Base-by-base conservation (phyloP, 2,888 invertebrate species). In the Achlya flavicornis region DNA sequence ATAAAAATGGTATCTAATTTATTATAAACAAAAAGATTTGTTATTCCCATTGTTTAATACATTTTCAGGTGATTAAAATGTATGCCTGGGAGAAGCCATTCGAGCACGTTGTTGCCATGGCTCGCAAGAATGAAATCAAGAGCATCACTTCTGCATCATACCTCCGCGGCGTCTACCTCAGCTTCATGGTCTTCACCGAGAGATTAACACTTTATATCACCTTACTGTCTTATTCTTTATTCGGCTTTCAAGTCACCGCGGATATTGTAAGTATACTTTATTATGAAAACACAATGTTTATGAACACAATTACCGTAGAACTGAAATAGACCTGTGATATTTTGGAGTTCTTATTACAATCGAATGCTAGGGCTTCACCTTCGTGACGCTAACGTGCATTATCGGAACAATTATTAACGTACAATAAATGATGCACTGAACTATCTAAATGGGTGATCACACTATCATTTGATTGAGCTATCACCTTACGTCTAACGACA, bases 41-140 rank as follows among this genome's bases (percentile, higher is more conserved):
- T 26, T 26, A 26, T 26, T 26, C 26, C 26, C 26, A 26, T 1
- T 26, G 26, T 26, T 62, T 8, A 41, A 60, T 61, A 64, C 57
- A 35, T 67, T 74, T 95, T 79, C 91, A 97, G 94, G 98, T 98
- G 3, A 97, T 99, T 72, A 99, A 99, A 94, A 98, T 99, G 98
- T 99, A 98, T 84, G 97, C 98, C 4, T 99, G 99, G 97, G 99
- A 99, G 86, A 96, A 96, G 75, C 97, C 98, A 0, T 98, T 99
- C 82, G 96, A 97, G 67, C 95, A 96, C 69, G 95, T 98, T n/a
- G 96, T 99, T 3, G 95, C 96, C 10, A 86, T 95, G 62, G 96
- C 97, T 1, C 92, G 98, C 79, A 95, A 95, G 91, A 96, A 95
- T 76, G 96, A 95, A 77, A 94, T 96, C 68, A 92, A 94, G 61